Base-by-base conservation (phyloP, 2,888 invertebrate genomes). In the Apotomis betuletana region DNA sequence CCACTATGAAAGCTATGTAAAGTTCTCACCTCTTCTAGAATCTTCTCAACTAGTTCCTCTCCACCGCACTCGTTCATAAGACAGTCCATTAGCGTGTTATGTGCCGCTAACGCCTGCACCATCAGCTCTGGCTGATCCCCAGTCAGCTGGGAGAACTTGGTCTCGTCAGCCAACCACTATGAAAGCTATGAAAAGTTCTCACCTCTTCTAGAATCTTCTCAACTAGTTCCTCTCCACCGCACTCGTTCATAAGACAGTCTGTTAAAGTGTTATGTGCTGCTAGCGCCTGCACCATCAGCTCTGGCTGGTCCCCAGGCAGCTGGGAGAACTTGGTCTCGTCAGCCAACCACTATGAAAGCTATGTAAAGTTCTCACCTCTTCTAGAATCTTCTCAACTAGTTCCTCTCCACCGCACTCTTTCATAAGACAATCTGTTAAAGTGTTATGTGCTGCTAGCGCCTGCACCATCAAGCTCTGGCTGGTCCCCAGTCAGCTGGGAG, bases 131-230 rank as follows among this genome's bases (percentile, higher is more conserved):
- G 91, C 46, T 89, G 90, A 68, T 92, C 92, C 0, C 88, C 78
- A 0, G 87, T 90, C 0, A 86, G 85, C 60, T 87, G 89, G 82
- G 88, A 88, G 82, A 96, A 96, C 79, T 94, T 95, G 79, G 92
- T 94, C 87, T 96, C 96, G 79, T 96, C 95, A 0, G 95, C 95
- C 69, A 97, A 91, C 81, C 96, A 95, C 82, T 95, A 44, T 5
- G 8, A 44, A 44, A 44, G 8, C 44, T 44, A 0, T 44, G 15
- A 44, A 44, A 44, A 44, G 5, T 6, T 5, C 61, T 61, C 15
- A 61, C 61, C 61, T 61, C 61, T 10, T 61, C 46, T 3, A 61
- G 6, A 15, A 61, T 61, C 15, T 61, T 44, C 49, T 61, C 46
- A 49, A 61, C 15, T 8, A 61, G n/a, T 0, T 89, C 88, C 3